These are phyloP conservation scores for Brachionus asplanchnoidis DNA, from an alignment of 1,140 invertebrate genomes.

Conservation along the genomic window DNA sequence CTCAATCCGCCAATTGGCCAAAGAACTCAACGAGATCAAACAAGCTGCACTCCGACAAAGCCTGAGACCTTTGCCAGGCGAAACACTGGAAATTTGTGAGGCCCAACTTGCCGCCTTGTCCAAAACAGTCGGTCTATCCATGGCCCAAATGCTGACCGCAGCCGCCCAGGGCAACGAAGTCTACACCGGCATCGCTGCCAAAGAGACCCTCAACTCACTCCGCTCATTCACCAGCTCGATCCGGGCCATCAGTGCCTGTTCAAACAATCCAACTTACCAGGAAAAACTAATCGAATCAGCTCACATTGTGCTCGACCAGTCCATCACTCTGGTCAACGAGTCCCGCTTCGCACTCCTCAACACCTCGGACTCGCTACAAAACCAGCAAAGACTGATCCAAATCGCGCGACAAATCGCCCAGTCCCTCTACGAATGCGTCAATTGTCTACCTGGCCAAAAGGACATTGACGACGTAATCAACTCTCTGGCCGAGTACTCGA, in stretches of 20 bases:
- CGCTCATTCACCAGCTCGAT: conserved; percentile 66
- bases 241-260: conserved; percentile 67
- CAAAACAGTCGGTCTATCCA: conserved; percentile 64
- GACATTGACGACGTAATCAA: conserved; percentile 80
- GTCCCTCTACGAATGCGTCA: conserved; percentile 63
- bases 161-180: conserved; percentile 71
- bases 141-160: conserved; percentile 78
- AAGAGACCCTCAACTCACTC: conserved; percentile 70
- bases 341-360: conserved; percentile 66
- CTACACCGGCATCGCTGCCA: conserved; percentile 69
- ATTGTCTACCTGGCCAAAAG: conserved; percentile 76
- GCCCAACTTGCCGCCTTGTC: conserved; percentile 67
- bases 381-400: conserved; percentile 56
- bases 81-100: conserved; percentile 73
- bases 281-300: conserved; percentile 59
- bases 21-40: conserved; percentile 74
- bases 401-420: conserved; percentile 58
- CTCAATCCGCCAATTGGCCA: conserved; percentile 70
- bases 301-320: conserved; percentile 72
- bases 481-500: conserved; percentile 62
- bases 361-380: conserved; percentile 62
- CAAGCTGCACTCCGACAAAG: conserved; percentile 67
- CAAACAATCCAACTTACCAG: conserved; percentile 63
- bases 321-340: conserved; percentile 71
- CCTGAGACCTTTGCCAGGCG: conserved; percentile 75